Conservation (phyloP, 2,888 invertebrate species). For the Calameuta idolon region DNA sequence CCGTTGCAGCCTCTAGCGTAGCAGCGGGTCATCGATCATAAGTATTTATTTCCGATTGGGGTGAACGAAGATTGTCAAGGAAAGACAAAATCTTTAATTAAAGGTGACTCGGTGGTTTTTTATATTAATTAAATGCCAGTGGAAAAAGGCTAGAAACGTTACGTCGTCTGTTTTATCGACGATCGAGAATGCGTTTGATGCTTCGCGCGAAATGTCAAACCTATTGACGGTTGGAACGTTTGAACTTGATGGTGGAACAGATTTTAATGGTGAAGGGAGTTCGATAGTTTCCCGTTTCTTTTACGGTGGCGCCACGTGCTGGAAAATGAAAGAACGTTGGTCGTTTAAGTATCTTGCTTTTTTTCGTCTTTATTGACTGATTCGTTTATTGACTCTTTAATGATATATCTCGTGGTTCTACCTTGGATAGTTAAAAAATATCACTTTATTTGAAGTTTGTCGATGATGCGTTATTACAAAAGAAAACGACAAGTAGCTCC, state of each 20-base stretch:
- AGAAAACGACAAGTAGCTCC: conserved; percentile 30
- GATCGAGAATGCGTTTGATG: neutral
- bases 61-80: neutral
- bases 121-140: neutral
- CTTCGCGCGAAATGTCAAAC: neutral
- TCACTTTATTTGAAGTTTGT: conserved; percentile 44
- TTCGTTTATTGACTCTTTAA: neutral
- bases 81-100: neutral
- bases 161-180: neutral
- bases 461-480: conserved; percentile 33
- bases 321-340: neutral
- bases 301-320: neutral
- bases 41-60: neutral
- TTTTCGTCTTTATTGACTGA: neutral
- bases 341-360: neutral
- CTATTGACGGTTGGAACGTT: neutral
- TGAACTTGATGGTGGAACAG: neutral
- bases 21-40: neutral
- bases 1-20: neutral
- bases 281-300: neutral
- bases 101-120: neutral
- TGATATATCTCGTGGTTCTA: neutral
- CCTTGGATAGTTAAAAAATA: conserved; percentile 38
- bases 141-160: neutral
- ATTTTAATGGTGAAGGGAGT: neutral